Conservation (phyloP, 2,113 vertebrate genomes). For the Suricata suricatta region DNA sequence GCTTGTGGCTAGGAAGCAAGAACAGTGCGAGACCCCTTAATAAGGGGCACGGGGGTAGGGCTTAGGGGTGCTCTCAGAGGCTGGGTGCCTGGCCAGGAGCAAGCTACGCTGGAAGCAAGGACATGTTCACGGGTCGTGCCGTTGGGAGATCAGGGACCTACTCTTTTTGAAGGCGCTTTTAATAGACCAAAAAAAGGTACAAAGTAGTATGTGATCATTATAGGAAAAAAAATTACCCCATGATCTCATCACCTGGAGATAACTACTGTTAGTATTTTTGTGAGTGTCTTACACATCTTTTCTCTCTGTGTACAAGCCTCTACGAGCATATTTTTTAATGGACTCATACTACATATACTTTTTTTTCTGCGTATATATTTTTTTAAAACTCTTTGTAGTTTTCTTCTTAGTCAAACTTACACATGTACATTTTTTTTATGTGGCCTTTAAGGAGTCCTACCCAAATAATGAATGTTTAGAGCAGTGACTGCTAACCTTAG, state of each 20-base stretch:
- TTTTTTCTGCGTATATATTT: background rate
- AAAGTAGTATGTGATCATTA: background rate
- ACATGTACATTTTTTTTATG: background rate
- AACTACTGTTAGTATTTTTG: background rate
- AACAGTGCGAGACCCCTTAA: background rate
- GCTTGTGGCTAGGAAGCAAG: background rate
- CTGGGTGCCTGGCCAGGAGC: background rate
- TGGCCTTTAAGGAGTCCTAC: background rate
- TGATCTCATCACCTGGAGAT: background rate
- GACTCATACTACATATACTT: background rate
- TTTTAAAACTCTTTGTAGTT: background rate
- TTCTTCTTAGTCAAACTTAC: constrained; percentile 33
- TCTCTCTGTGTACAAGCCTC: background rate
- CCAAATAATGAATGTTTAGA: background rate
- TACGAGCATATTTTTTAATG: background rate
- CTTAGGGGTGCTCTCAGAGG: background rate
- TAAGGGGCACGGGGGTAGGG: background rate
- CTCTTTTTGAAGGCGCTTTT: background rate
- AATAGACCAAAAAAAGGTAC: background rate
- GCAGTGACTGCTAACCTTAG: background rate
- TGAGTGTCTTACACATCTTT: background rate
- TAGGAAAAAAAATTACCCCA: background rate
- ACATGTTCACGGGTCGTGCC: background rate
- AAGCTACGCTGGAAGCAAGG: background rate
- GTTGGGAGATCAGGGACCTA: background rate